Evolutionary conservation across 30 jellyfish, hydroid and myxozoan genomes (phyloP).

Genomic region (Calvadosia cruxmelitensis): DNA sequence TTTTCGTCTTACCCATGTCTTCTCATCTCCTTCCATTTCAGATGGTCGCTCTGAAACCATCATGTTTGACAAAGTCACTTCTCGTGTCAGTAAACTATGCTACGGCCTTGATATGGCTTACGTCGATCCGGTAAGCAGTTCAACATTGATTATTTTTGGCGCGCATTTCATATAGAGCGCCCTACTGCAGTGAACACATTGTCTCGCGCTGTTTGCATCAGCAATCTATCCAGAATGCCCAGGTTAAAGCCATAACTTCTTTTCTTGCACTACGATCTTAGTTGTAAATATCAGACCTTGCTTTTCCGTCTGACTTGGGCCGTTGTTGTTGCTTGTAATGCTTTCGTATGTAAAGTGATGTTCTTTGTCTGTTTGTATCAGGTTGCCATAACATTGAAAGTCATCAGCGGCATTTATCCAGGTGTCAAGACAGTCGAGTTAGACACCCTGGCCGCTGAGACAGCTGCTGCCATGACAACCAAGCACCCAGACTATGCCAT

Average conservation of each 20-base stretch:
- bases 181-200: no score
- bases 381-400: conserved; percentile 91
- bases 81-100: conserved; percentile 79
- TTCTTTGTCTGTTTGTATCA: conserved; percentile 3
- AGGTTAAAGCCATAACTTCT: no score
- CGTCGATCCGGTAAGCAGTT: conserved; percentile 70
- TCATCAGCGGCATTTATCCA: conserved; percentile 88
- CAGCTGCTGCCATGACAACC: conserved; percentile 99
- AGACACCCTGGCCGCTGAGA: conserved; percentile 97
- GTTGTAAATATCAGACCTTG: no score
- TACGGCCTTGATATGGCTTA: conserved; percentile 64
- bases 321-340: no score
- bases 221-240: no score
- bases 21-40: conserved; percentile 9
- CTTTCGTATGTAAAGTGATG: no score
- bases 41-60: conserved; percentile 87
- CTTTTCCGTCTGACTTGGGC: no score
- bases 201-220: no score
- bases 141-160: not conserved
- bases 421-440: conserved; percentile 95
- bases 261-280: no score
- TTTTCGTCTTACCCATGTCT: not conserved
- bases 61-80: conserved; percentile 89
- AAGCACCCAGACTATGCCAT: conserved; percentile 97
- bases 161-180: no score